Evolutionary conservation across 2,888 invertebrate genomes (phyloP), one percentile per base, ranked within the genome.

Genomic region (Gortyna flavago): DNA sequence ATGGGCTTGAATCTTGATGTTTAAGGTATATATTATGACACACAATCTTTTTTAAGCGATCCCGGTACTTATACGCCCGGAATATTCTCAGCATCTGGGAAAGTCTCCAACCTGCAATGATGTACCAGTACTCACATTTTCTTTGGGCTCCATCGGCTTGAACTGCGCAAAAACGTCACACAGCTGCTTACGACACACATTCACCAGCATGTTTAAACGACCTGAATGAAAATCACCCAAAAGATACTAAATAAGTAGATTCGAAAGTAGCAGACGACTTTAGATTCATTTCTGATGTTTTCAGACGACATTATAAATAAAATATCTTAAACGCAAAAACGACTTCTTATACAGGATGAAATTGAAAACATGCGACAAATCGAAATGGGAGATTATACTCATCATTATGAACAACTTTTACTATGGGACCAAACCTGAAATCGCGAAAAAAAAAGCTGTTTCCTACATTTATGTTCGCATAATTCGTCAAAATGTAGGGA

Each of bases 161-260:
- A 99, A 99, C 94, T 99, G 99, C 0, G 99, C 98, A 92, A 99
- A 99, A 89, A 99, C 98, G 91, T 99, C 99, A 89, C 98, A 98
- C 87, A 99, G 94, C 77, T 99, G 99, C 93, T 99, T 99, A 44
- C 99, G 97, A 91, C 99, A 99, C 7, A 99, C 99, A 92, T 99
- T 99, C 62, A 99, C 98, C 90, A 99, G 93, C 85, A 99, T 98
- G 92, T 99, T 99, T 62, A 99, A 96, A 51, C 99, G 98, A 75
- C 99, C 99, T 96, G 71, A 16, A 72, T 16, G 13, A 44, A 70
- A 67, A 71, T 21, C 1, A 38, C 4, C 18, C 13, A 0, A 72
- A n/a, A n/a, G 38, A 70, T 35, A 79, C n/a, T 54, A 6, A 69
- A 16, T 48, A 51, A 21, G 8, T 57, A n/a, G n/a, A 57, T 57